Conservation (phyloP, 2,888 invertebrate species). For the Agrotis exclamationis region DNA sequence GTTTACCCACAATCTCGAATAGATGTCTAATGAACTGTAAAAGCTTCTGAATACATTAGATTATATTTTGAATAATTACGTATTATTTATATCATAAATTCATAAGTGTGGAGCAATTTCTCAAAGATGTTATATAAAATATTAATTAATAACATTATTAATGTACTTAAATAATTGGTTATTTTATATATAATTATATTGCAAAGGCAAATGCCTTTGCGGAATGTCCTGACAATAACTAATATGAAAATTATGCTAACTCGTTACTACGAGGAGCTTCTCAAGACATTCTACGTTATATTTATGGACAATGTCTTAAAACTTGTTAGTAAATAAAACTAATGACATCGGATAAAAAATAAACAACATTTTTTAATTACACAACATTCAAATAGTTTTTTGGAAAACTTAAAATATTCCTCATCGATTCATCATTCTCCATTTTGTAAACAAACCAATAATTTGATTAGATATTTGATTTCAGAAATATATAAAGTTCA, state of each 20-base stretch:
- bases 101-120: conserved; percentile 1
- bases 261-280: conserved; percentile 33
- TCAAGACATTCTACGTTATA: conserved; percentile 39
- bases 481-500: conserved; percentile 26
- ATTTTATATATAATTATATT: conserved; percentile 40
- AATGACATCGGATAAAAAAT: conserved; percentile 24
- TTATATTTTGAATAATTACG: conserved; percentile 24
- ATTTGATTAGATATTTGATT: conserved; percentile 14
- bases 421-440: not conserved
- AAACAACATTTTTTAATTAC: conserved; percentile 14
- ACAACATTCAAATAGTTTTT: conserved; percentile 6
- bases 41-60: conserved; percentile 25
- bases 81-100: not conserved
- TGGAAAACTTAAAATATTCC: not conserved
- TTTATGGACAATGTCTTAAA: conserved; percentile 42
- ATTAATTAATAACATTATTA: conserved; percentile 11
- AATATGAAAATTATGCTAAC: conserved; percentile 71
- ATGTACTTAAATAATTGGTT: conserved; percentile 27
- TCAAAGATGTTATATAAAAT: conserved; percentile 9
- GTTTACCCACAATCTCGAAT: conserved; percentile 17
- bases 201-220: conserved; percentile 40
- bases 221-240: conserved; percentile 64
- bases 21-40: conserved; percentile 35
- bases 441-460: conserved; percentile 34
- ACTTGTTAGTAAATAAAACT: conserved; percentile 40